A percentile compares a stretch with the other conserved stretches of the same genome.
phyloP scores from a whole-genome alignment of 2,113 vertebrate genomes.

The Puntigrus tetrazona region DNA sequence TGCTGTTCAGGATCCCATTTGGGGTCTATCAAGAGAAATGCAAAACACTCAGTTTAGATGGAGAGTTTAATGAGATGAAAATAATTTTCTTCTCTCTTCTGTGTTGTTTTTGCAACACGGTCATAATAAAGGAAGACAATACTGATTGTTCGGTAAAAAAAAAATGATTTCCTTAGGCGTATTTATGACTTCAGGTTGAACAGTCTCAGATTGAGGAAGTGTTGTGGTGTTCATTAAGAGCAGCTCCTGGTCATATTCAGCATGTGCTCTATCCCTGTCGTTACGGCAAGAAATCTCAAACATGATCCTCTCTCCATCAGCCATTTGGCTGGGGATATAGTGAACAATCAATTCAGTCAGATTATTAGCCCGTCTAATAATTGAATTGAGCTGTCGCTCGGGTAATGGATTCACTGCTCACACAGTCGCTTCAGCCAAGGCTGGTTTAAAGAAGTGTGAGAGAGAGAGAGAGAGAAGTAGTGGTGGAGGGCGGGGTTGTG shows the following conservation, averaged over 20 bases:
- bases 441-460: constrained; percentile 49
- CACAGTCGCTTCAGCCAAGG: constrained; percentile 27
- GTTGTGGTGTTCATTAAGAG: neutral
- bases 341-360: constrained; percentile 70
- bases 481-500: constrained; percentile 6
- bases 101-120: neutral
- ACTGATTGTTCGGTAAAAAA: neutral
- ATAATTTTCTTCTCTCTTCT: neutral
- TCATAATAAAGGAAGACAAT: constrained; percentile 9
- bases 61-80: neutral
- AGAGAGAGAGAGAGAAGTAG: constrained; percentile 8
- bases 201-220: neutral
- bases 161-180: neutral
- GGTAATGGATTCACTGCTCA: constrained; percentile 63
- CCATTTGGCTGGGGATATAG: constrained; percentile 57
- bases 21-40: constrained; percentile 2
- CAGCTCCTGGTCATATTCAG: neutral
- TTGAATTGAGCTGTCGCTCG: constrained; percentile 70
- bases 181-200: neutral
- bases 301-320: constrained; percentile 17
- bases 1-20: neutral
- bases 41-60: neutral
- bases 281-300: constrained; percentile 4
- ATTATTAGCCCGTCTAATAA: constrained; percentile 73
- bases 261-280: neutral